Evolutionary conservation across 2,797 vertebrate species (phyloP).

Genomic region (Eurystomus glaucurus): DNA sequence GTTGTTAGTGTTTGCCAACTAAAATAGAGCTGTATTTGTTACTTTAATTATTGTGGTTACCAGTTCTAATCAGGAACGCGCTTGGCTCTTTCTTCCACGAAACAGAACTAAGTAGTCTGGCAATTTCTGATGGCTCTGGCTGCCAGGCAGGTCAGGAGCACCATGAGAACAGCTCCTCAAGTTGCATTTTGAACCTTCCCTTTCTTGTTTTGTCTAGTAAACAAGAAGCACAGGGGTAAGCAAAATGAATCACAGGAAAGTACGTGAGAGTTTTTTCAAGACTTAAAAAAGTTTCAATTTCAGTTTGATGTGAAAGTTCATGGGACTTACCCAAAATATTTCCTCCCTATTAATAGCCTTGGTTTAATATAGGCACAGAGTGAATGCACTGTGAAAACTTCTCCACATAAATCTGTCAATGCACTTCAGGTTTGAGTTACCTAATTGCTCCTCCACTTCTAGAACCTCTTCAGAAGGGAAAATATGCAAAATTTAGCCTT

Average conservation of each 20-base stretch:
- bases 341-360: constrained; percentile 54
- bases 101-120: neutral
- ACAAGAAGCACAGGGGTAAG: constrained; percentile 20
- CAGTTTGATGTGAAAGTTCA: constrained; percentile 62
- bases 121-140: neutral
- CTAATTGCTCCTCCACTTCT: neutral
- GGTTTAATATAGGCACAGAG: constrained; percentile 45
- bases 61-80: neutral
- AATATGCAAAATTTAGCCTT: neutral
- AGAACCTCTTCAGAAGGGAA: neutral
- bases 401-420: neutral
- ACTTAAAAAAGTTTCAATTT: neutral
- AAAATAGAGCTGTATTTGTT: neutral
- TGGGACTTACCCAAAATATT: constrained; percentile 45
- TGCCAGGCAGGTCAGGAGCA: neutral
- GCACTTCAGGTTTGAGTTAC: neutral
- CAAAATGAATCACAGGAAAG: constrained; percentile 13
- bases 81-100: neutral
- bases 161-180: neutral
- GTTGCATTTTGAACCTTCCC: neutral
- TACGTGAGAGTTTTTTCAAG: neutral
- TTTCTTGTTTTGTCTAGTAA: neutral
- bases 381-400: constrained; percentile 27
- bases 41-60: neutral
- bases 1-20: neutral